Evolutionary conservation across 2,888 invertebrate species (phyloP), one percentile per base, ranked within the genome.

Genomic region (Aelia acuminata): DNA sequence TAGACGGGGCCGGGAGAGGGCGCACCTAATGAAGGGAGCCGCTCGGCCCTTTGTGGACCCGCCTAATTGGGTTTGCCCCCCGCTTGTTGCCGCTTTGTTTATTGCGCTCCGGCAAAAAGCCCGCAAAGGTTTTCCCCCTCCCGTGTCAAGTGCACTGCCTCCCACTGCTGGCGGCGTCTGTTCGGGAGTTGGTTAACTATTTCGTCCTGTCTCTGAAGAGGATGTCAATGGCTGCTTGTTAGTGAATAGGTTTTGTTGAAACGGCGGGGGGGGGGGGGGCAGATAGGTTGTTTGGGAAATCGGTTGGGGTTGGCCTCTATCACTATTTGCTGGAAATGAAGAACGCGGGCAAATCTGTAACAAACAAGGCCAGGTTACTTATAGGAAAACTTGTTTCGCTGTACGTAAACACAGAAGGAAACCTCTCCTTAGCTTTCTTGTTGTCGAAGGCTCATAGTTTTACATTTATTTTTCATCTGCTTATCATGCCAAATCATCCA

Each of bases 91-190:
- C 43, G 11, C 43, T 43, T 80, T 80, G 80, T 80, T 80, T 80
- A 80, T 43, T 80, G 43, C 80, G 22, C 80, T 47, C 43, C 39
- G 43, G 43, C 80, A 80, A 80, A 80, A 80, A 80, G 43, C 43
- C 80, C 80, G 43, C 80, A 43, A 39, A 70, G 43, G 43, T n/a
- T 43, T 11, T n/a, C 3, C 80, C n/a, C 80, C 80, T 43, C 35
- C 43, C 43, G 43, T 47, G 80, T 80, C 80, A 80, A 80, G 80
- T 80, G 80, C 80, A 80, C 80, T 80, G 80, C 80, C 26, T n/a
- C 80, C 39, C 39, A 39, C 20, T 43, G 26, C 15, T 3, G 3
- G 3, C 35, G n/a, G n/a, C n/a, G n/a, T n/a, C 18, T 18, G 31
- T 35, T 5, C 31, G 8, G 35, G 63, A 70, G 57, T 57, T 57